Conservation (phyloP, 2,888 invertebrate species). For the Odontothrips loti region DNA sequence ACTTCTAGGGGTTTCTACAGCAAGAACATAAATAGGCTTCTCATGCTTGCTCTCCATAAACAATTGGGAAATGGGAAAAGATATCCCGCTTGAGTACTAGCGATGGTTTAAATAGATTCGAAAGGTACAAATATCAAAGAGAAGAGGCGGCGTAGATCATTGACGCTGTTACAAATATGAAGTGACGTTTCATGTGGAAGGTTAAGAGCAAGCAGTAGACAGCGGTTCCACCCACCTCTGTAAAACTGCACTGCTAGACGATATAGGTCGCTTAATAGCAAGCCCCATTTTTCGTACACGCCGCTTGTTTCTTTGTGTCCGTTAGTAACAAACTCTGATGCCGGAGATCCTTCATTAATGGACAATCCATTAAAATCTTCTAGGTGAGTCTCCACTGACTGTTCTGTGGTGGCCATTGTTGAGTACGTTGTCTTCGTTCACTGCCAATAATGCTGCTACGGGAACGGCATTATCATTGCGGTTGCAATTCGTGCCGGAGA, state of each 20-base stretch:
- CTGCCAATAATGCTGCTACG: neutral
- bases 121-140: too few species aligned
- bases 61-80: neutral
- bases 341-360: neutral
- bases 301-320: neutral
- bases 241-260: slow-evolving; percentile 85
- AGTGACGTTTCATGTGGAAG: slow-evolving; percentile 7
- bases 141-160: too few species aligned
- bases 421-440: neutral
- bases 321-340: neutral
- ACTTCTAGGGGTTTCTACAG: neutral
- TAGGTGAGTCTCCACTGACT: neutral
- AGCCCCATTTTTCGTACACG: slow-evolving; percentile 56
- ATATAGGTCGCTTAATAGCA: slow-evolving; percentile 75
- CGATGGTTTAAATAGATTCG: neutral
- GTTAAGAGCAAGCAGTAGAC: slow-evolving; percentile 28
- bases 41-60: too few species aligned
- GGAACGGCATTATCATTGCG: neutral
- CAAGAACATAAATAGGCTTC: too few species aligned
- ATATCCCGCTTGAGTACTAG: neutral
- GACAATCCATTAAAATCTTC: neutral
- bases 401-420: slow-evolving; percentile 19
- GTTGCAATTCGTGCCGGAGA: neutral
- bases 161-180: neutral
- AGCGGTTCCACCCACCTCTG: slow-evolving; percentile 65